Conservation (phyloP, 2,888 invertebrate species). For the Dendrolimus pini region DNA sequence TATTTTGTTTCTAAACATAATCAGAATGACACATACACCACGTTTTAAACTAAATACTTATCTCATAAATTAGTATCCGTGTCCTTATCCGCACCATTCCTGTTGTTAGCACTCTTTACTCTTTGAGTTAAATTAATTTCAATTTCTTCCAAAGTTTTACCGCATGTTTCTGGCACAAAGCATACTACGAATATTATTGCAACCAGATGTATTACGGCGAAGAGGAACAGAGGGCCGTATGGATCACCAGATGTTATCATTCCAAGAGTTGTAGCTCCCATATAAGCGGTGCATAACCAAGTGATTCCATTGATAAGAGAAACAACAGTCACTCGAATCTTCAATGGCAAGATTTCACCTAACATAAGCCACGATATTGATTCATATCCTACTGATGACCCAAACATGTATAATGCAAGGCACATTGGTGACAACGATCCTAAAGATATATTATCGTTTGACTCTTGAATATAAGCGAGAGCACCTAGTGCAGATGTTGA, state of each 20-base stretch:
- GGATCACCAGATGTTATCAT: slow-evolving; percentile 80
- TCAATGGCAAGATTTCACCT: slow-evolving; percentile 92
- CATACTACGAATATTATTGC: slow-evolving; percentile 88
- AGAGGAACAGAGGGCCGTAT: slow-evolving; percentile 80
- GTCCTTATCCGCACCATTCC: too few relatives aligned
- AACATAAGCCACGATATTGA: slow-evolving; percentile 95
- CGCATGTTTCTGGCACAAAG: slow-evolving; percentile 95
- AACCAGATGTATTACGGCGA: slow-evolving; percentile 85
- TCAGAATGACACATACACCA: too few relatives aligned
- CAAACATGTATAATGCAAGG: slow-evolving; percentile 89
- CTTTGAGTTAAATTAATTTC: slow-evolving; percentile 80
- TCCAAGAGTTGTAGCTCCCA: slow-evolving; percentile 91
- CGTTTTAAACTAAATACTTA: too few relatives aligned
- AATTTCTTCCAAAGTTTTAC: slow-evolving; percentile 94
- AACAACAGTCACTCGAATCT: slow-evolving; percentile 92
- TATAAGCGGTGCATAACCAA: slow-evolving; percentile 82
- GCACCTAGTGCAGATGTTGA: slow-evolving; percentile 83
- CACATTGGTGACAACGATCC: slow-evolving; percentile 89
- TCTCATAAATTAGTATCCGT: too few relatives aligned
- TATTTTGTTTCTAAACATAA: too few relatives aligned
- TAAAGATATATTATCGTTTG: slow-evolving; percentile 15
- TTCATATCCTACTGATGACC: slow-evolving; percentile 91
- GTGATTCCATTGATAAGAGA: slow-evolving; percentile 93
- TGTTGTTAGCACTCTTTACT: too few relatives aligned
- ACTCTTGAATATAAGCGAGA: slow-evolving; percentile 61